phyloP scores from a whole-genome alignment of 2,888 invertebrate genomes.

The Polydrusus cervinus region DNA sequence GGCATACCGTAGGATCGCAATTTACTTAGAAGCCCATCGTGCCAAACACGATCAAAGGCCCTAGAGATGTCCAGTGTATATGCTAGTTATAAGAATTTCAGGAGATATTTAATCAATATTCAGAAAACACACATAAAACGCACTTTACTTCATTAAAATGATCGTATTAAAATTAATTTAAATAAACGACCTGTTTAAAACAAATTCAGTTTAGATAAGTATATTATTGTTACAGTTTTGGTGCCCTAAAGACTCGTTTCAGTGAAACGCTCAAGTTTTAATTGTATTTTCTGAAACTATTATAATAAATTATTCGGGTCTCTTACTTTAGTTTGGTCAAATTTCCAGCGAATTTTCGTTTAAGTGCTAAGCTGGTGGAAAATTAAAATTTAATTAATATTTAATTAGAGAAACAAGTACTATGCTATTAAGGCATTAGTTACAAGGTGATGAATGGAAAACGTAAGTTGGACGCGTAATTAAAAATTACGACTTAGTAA shows the following conservation, averaged over 20 bases:
- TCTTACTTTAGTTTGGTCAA: slow-evolving; percentile 1
- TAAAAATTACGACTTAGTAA: too few relatives aligned
- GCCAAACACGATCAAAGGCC: too few relatives aligned
- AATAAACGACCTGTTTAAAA: neutral
- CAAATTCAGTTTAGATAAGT: slow-evolving; percentile 5
- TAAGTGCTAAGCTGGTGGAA: slow-evolving; percentile 8
- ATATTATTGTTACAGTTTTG: neutral
- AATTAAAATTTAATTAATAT: slow-evolving; percentile 12
- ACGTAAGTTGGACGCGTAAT: too few relatives aligned
- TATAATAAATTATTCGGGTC: neutral
- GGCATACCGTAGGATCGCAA: too few relatives aligned
- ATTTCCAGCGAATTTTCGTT: slow-evolving; percentile 5
- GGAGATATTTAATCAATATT: too few relatives aligned
- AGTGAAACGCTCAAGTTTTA: slow-evolving; percentile 2
- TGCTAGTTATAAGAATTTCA: too few relatives aligned
- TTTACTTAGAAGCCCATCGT: too few relatives aligned
- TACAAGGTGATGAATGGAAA: too few relatives aligned
- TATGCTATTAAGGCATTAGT: neutral
- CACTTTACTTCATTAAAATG: neutral
- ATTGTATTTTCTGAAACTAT: slow-evolving; percentile 15
- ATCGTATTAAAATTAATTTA: neutral
- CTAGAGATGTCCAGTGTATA: too few relatives aligned
- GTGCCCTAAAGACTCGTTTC: neutral
- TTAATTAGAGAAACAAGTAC: neutral
- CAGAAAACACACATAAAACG: neutral